Conservation (phyloP, 2,113 vertebrate species). For the Chrysemys picta region DNA sequence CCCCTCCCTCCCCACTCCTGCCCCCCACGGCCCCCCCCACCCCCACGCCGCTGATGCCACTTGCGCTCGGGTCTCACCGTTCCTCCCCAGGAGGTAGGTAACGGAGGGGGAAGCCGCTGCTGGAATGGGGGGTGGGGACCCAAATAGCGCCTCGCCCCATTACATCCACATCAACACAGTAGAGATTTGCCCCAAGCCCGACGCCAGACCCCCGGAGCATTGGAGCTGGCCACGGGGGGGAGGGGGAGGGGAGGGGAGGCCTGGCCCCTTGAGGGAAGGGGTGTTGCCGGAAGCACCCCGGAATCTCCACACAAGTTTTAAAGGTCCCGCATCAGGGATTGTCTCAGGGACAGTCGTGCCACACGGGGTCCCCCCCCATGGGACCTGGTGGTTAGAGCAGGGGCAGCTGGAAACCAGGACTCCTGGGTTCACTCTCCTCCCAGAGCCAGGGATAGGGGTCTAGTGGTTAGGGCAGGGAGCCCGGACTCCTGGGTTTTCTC, state of each 20-base stretch:
- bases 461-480: neutral
- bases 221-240: rapidly evolving
- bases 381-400: no score
- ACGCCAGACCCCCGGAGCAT: neutral
- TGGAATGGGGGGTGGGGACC: neutral
- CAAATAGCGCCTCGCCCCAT: neutral
- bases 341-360: neutral
- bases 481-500: neutral
- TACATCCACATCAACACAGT: neutral
- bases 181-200: neutral
- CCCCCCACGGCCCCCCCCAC: slow-evolving; percentile 49
- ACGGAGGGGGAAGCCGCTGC: neutral
- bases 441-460: neutral
- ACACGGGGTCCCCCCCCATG: no score
- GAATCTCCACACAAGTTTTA: neutral
- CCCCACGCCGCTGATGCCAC: slow-evolving; percentile 71
- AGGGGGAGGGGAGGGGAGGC: neutral
- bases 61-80: slow-evolving; percentile 72
- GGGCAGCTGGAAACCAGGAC: no score
- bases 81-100: slow-evolving; percentile 80
- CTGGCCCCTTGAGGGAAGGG: neutral
- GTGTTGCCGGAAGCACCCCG: neutral
- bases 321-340: neutral
- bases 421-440: no score
- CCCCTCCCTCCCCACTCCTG: slow-evolving; percentile 12